phyloP scores from a whole-genome alignment of 2,888 invertebrate genomes.

The Stramonita haemastoma region DNA sequence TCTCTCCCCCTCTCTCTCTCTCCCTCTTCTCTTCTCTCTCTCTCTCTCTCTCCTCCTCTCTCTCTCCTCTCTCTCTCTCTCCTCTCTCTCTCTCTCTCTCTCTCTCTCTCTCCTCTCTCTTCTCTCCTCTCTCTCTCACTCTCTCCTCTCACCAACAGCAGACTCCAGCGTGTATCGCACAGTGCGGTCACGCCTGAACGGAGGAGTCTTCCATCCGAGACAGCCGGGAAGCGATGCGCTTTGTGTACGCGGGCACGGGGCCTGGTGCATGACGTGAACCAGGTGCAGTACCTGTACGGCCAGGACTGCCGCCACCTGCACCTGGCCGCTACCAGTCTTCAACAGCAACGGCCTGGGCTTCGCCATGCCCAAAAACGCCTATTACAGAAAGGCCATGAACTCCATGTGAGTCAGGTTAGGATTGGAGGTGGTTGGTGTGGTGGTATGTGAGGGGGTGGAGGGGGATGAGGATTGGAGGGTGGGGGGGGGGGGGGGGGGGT shows the following conservation, averaged over 20 bases:
- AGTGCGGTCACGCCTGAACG: constrained; percentile 50
- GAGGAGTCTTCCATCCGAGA: constrained; percentile 45
- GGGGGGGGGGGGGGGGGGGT: neutral
- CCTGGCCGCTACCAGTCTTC: constrained; percentile 44
- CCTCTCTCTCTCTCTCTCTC: too few relatives aligned
- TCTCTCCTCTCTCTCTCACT: too few relatives aligned
- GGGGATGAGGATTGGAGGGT: too few relatives aligned
- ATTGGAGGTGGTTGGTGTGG: too few relatives aligned
- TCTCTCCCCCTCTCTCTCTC: too few relatives aligned
- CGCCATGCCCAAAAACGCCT: constrained; percentile 38
- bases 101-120: too few relatives aligned
- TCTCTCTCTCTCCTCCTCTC: too few relatives aligned
- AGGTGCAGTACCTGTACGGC: constrained; percentile 20
- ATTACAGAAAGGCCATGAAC: constrained; percentile 22
- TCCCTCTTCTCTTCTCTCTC: too few relatives aligned
- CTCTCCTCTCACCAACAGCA: constrained; percentile 48
- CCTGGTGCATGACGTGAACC: constrained; percentile 23
- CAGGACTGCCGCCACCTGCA: constrained; percentile 44
- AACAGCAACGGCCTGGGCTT: constrained; percentile 46
- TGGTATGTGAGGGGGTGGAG: too few relatives aligned
- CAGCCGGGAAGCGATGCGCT: constrained; percentile 48
- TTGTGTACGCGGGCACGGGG: constrained; percentile 38
- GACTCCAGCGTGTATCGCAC: constrained; percentile 50
- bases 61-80: too few relatives aligned
- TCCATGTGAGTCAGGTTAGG: neutral